Conservation (phyloP, 2,888 invertebrate genomes). For the Tetanocera ferruginea region DNA sequence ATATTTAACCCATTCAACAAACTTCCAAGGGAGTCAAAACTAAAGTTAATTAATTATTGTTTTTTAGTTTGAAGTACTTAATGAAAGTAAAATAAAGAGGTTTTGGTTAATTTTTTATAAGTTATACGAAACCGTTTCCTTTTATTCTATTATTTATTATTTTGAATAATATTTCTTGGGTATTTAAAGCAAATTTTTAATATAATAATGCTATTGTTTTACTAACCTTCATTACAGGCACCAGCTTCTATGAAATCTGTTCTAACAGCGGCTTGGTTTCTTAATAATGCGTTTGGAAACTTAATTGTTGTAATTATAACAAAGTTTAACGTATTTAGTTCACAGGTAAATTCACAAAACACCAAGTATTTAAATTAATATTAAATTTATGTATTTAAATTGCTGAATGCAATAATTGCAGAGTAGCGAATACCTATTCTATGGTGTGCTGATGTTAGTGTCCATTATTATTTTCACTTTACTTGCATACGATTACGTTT, state of each 20-base stretch:
- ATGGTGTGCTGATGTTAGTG: conserved; percentile 65
- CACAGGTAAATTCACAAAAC: conserved; percentile 52
- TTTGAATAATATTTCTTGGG: too few relatives aligned
- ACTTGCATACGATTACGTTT: conserved; percentile 62
- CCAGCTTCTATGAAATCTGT: conserved; percentile 69
- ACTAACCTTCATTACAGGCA: conserved; percentile 53
- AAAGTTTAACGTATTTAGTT: conserved; percentile 58
- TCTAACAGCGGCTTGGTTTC: conserved; percentile 68
- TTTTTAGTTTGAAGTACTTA: too few relatives aligned
- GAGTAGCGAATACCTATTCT: conserved; percentile 66
- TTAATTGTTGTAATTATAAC: conserved; percentile 67
- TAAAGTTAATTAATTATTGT: too few relatives aligned
- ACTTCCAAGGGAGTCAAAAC: too few relatives aligned
- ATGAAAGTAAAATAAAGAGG: too few relatives aligned
- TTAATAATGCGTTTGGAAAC: conserved; percentile 69
- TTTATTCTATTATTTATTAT: too few relatives aligned
- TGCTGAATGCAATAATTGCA: conserved; percentile 39
- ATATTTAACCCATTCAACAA: too few relatives aligned
- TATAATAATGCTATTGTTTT: neutral
- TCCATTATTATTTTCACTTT: conserved; percentile 63
- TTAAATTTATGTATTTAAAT: neutral
- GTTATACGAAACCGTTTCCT: too few relatives aligned
- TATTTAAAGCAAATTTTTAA: too few relatives aligned
- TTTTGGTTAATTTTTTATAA: too few relatives aligned
- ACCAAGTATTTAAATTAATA: neutral